phyloP scores from a whole-genome alignment of 2,888 invertebrate species.

The Lydus trimaculatus region DNA sequence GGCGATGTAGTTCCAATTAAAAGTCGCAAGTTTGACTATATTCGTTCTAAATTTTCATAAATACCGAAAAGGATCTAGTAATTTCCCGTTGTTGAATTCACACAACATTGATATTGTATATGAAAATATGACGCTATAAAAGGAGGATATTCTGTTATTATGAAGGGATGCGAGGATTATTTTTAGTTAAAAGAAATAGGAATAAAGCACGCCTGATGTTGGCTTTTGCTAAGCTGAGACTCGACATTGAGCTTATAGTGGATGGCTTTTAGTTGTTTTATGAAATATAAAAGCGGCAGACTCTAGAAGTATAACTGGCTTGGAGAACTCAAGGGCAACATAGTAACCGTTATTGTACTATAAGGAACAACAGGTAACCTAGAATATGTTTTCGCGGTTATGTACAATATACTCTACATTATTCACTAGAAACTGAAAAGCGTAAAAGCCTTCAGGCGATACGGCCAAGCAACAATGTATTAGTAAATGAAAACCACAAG shows the following conservation, averaged over 20 bases:
- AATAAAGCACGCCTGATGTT: neutral
- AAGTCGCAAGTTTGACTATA: neutral
- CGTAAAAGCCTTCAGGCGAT: conserved; percentile 23
- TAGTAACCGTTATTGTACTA: conserved; percentile 19
- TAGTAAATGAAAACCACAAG: conserved; percentile 25
- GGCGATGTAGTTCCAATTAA: neutral
- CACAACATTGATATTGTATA: neutral
- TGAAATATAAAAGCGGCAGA: conserved; percentile 18
- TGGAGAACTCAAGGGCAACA: conserved; percentile 18
- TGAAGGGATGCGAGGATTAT: neutral
- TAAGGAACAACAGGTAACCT: conserved; percentile 27
- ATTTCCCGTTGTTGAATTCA: neutral
- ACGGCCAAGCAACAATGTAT: conserved; percentile 17
- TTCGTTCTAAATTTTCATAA: neutral
- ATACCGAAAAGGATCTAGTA: neutral
- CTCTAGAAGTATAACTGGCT: conserved; percentile 18
- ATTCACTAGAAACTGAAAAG: conserved; percentile 29
- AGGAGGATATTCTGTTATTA: neutral
- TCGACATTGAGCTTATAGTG: neutral
- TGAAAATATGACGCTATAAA: conserved; percentile 16
- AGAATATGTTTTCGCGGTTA: conserved; percentile 27
- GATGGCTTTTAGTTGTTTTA: neutral
- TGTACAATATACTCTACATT: conserved; percentile 25
- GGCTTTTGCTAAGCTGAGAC: neutral
- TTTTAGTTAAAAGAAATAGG: neutral